Evolutionary conservation across 2,113 vertebrate genomes (phyloP), one percentile per base, ranked within the genome.

Genomic region (Brachirus orientalis): DNA sequence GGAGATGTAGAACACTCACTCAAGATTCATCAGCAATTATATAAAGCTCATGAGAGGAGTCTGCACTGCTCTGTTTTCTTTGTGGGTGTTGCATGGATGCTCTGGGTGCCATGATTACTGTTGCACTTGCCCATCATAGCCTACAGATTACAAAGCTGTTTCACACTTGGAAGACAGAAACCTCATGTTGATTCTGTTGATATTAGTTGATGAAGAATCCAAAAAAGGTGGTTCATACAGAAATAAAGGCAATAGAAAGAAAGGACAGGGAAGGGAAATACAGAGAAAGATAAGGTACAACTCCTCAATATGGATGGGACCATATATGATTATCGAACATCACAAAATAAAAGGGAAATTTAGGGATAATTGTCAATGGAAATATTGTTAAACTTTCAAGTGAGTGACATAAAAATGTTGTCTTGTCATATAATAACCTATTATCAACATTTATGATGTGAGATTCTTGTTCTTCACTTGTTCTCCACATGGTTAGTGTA

Each of bases 1-100:
- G 63, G 61, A 80, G 70, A 80, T 82, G 77, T 80, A 72, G 83
- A 86, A 72, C 61, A 35, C 62, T 78, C 68, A 46, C 60, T 79
- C 0, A 70, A 86, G 84, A 75, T 77, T 70, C 54, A 71, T 64
- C 62, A 65, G 18, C 12, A 50, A 80, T 46, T 63, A 43, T 43
- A 64, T 63, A 68, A 65, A 77, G 69, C 62, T 77, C 68, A 51
- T 8, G 66, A 65, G 58, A 66, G 62, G 47, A 65, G 65, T 28
- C 18, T 33, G 43, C 20, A 70, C 18, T 40, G 59, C 46, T 78
- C 20, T 16, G 46, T 53, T 63, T 57, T 57, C 46, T 64, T 5
- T 28, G 50, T 19, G 22, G 51, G 33, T 41, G 37, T 50, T 63
- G 41, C 61, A 18, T 18, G 4, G 47, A n/a, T 20, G 47, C 47